Evolutionary conservation across 1,140 invertebrate genomes (phyloP).

Genomic region (Linepithema humile): DNA sequence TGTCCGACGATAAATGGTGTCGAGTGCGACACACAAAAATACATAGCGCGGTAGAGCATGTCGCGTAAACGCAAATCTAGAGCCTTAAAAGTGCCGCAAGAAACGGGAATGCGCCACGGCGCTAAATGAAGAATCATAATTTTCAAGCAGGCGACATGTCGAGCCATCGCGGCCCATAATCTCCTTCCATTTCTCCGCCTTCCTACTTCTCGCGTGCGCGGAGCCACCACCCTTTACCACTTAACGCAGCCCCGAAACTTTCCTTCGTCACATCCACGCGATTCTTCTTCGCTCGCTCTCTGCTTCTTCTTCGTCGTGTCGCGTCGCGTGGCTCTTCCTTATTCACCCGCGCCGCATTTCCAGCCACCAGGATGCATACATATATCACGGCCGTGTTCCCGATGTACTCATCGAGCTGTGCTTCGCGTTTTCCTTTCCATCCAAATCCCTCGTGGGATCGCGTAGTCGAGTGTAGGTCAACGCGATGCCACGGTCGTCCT

Average conservation of each 20-base stretch:
- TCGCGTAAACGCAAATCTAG: constrained; percentile 53
- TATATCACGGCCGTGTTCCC: constrained; percentile 61
- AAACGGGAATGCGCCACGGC: constrained; percentile 51
- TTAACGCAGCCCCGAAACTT: constrained; percentile 52
- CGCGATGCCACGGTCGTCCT: constrained; percentile 10
- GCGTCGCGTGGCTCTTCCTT: constrained; percentile 22
- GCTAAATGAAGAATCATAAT: constrained; percentile 81
- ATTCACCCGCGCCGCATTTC: constrained; percentile 63
- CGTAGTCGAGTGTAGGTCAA: constrained; percentile 16
- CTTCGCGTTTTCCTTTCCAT: neutral
- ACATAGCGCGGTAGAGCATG: neutral
- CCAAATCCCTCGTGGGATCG: neutral
- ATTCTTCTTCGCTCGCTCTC: constrained; percentile 35
- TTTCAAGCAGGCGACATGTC: constrained; percentile 76
- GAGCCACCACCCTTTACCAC: constrained; percentile 44
- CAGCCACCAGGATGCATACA: constrained; percentile 46
- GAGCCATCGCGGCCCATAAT: constrained; percentile 72
- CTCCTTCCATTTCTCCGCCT: constrained; percentile 24
- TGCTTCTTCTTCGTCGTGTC: constrained; percentile 13
- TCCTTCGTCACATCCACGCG: constrained; percentile 33
- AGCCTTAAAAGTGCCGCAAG: constrained; percentile 67
- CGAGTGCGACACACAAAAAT: neutral
- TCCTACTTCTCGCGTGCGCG: neutral
- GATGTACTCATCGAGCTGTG: constrained; percentile 64
- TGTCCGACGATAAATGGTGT: neutral